These are phyloP conservation scores for Platycheirus rosarum DNA, from an alignment of 2,888 invertebrate genomes.

Conservation along the genomic window DNA sequence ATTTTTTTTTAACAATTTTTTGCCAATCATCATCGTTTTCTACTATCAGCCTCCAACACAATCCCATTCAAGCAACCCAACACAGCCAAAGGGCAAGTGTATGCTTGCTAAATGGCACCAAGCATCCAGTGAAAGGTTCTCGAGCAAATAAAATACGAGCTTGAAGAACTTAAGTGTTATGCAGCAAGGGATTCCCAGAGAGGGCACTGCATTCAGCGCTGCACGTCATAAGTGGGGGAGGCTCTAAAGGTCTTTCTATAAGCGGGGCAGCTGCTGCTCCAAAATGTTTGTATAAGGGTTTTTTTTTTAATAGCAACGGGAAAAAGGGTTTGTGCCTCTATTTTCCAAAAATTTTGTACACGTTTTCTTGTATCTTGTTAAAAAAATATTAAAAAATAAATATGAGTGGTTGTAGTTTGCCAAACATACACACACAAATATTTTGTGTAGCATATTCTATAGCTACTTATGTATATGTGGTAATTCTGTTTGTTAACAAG, in stretches of 20 bases:
- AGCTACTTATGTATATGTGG: conserved; percentile 7
- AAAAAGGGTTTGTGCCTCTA: not conserved
- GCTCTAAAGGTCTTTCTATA: conserved; percentile 30
- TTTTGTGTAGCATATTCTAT: no score
- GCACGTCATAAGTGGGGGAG: conserved; percentile 26
- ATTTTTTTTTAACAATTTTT: conserved; percentile 37
- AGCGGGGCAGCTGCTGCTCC: conserved; percentile 19
- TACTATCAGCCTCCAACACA: conserved; percentile 15
- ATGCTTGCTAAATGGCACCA: conserved; percentile 69
- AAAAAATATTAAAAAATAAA: conserved; percentile 49
- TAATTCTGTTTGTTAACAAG: conserved; percentile 67
- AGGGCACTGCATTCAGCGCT: conserved; percentile 10
- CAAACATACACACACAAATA: not conserved
- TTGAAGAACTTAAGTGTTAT: conserved; percentile 63
- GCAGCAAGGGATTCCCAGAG: conserved; percentile 1
- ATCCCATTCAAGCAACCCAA: conserved; percentile 25
- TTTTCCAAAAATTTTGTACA: conserved; percentile 32
- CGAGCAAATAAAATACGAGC: conserved; percentile 64
- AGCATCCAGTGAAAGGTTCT: conserved; percentile 50
- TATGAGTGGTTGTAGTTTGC: conserved; percentile 14
- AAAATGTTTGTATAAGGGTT: conserved; percentile 11
- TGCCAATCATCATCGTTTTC: conserved; percentile 65
- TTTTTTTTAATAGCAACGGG: not conserved
- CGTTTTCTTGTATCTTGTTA: conserved; percentile 41
- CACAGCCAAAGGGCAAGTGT: conserved; percentile 63